phyloP scores from a whole-genome alignment of 2,888 invertebrate species.

The Aricia artaxerxes region DNA sequence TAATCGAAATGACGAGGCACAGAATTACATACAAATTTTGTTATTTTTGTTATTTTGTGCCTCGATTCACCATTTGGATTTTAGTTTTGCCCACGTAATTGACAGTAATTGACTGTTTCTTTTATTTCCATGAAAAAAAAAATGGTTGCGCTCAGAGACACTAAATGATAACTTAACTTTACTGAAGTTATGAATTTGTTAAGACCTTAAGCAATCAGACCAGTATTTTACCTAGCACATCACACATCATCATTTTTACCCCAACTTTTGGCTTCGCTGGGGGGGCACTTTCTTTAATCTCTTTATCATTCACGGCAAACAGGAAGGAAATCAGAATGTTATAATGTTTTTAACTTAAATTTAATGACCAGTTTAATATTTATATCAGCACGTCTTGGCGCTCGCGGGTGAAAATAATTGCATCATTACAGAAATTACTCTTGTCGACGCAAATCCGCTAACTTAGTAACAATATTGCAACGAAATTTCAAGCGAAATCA shows the following conservation, averaged over 20 bases:
- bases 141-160: no score
- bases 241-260: no score
- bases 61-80: no score
- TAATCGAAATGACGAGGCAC: no score
- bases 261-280: no score
- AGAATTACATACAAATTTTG: background rate
- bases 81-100: no score
- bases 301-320: background rate
- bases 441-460: constrained; percentile 17
- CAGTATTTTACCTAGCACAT: no score
- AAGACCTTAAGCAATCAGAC: no score
- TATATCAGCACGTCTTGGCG: constrained; percentile 54
- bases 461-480: constrained; percentile 15
- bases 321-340: background rate
- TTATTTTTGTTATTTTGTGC: background rate
- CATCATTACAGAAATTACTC: constrained; percentile 64
- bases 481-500: background rate
- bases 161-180: no score
- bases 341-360: constrained; percentile 44
- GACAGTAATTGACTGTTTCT: no score
- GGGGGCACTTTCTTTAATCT: background rate
- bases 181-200: no score
- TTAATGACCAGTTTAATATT: constrained; percentile 36
- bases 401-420: constrained; percentile 60
- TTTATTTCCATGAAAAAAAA: no score